Conservation (phyloP, 2,888 invertebrate genomes). For the Drosophila testacea region DNA sequence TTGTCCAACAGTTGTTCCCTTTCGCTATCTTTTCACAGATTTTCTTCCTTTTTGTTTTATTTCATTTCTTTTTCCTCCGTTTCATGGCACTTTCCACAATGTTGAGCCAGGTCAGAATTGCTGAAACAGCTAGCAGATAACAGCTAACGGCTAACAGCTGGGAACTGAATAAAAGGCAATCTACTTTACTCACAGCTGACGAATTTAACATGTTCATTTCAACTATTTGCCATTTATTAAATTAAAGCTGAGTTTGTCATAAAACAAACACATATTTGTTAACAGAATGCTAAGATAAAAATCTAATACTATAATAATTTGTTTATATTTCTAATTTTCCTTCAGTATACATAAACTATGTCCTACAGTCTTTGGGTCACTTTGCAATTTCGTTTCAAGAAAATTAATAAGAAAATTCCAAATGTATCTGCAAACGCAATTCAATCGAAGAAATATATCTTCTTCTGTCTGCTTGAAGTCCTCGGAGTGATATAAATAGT, state of each 20-base stretch:
- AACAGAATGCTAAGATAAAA: too few species aligned
- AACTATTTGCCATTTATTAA: background rate
- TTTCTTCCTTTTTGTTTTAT: slow-evolving; percentile 12
- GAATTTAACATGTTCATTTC: slow-evolving; percentile 12
- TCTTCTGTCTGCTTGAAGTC: slow-evolving; percentile 34
- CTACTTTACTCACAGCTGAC: slow-evolving; percentile 24
- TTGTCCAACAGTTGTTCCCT: slow-evolving; percentile 23
- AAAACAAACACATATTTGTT: background rate
- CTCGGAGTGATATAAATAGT: slow-evolving; percentile 49
- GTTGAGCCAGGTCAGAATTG: slow-evolving; percentile 20
- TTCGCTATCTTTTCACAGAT: slow-evolving; percentile 29
- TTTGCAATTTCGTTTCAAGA: slow-evolving; percentile 19
- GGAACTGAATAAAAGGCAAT: slow-evolving; percentile 10
- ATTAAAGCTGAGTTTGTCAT: background rate
- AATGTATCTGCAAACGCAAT: slow-evolving; percentile 28
- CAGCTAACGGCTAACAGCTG: slow-evolving; percentile 38
- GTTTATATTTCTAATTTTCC: background rate
- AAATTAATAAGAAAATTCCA: slow-evolving; percentile 53
- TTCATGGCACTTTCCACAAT: slow-evolving; percentile 21
- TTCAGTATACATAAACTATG: background rate
- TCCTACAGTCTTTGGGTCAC: background rate
- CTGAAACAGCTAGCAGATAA: slow-evolving; percentile 14
- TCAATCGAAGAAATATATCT: slow-evolving; percentile 56
- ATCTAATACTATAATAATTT: background rate
- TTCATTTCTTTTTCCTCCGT: background rate